Base-by-base conservation (phyloP, 2,888 invertebrate genomes). In the Heliconius cydno region DNA sequence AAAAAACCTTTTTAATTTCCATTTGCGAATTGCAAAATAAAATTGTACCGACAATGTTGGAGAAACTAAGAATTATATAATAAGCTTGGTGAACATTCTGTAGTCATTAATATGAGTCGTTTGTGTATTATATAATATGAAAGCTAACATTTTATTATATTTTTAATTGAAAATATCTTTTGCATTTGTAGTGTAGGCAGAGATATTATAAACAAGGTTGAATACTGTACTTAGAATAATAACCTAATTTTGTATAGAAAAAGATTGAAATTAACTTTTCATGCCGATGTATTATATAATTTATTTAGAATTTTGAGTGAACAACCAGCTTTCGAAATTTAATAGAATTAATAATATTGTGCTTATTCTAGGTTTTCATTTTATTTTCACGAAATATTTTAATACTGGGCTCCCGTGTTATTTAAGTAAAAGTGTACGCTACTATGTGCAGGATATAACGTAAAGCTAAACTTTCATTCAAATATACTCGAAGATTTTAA, bases 21-120 rank as follows among this genome's bases (percentile, higher is more conserved):
- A 82, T 79, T 82, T 65, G 77, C 22, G 77, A 81, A 78, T 79
- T 79, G 75, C 68, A 72, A 80, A 77, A 79, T 80, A 80, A 79
- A 80, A 79, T 73, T 38, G 68, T 76, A 12, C 72, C 76, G 3
- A 70, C 38, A 72, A 70, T 79, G 68, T 77, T 41, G 63, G 52
- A 81, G 66, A 70, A 79, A 68, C 77, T 72, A 67, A 68, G 63
- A 71, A 65, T 77, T 71, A 79, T 71, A 77, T 75, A 66, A 72
- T 75, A 72, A 73, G 72, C 72, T 81, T 76, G 10, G 19, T 15
- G 68, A 57, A 28, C 30, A 12, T 25, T 41, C 68, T 7, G n/a
- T 38, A 68, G 41, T 68, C 13, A 25, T 68, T 38, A 15, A 68
- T 68, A 41, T n/a, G 13, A 13, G 3, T 34, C 67, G 68, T 41